A percentile compares a stretch with the other conserved stretches of the same genome.
Conservation (phyloP, 2,888 invertebrate genomes). For the Urechis unicinctus region DNA sequence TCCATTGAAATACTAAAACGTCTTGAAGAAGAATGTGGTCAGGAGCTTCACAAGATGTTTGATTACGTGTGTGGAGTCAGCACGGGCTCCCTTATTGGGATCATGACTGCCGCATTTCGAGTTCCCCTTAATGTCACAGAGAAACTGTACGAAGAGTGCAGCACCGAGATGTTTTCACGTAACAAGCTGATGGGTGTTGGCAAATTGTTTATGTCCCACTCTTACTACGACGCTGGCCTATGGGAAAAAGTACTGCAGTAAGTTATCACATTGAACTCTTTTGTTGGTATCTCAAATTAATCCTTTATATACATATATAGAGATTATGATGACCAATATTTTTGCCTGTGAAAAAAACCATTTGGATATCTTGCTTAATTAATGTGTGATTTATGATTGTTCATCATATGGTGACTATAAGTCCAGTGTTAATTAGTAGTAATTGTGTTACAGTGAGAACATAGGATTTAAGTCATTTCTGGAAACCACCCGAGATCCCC, state of each 20-base stretch:
- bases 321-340: no score
- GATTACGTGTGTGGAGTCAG: slow-evolving; percentile 65
- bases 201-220: slow-evolving; percentile 72
- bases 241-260: slow-evolving; percentile 72
- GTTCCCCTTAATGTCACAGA: slow-evolving; percentile 4
- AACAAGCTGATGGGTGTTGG: slow-evolving; percentile 63
- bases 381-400: no score
- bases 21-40: slow-evolving; percentile 60
- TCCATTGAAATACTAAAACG: slow-evolving; percentile 75
- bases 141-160: slow-evolving; percentile 46
- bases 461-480: slow-evolving; percentile 24
- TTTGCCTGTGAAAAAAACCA: no score
- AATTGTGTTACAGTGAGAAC: slow-evolving; percentile 51
- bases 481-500: slow-evolving; percentile 31
- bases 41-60: slow-evolving; percentile 68
- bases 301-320: no score
- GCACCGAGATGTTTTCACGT: slow-evolving; percentile 61
- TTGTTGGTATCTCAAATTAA: no score
- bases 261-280: slow-evolving; percentile 14
- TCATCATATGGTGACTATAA: no score
- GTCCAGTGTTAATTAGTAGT: no score
- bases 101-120: slow-evolving; percentile 30
- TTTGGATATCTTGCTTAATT: no score
- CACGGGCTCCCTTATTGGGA: slow-evolving; percentile 54
- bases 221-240: slow-evolving; percentile 78